Percentiles rank a stretch among this genome's conserved stretches.
These are phyloP conservation scores for Lobophora halterata DNA, from an alignment of 2,888 invertebrate species.

Conservation along the genomic window DNA sequence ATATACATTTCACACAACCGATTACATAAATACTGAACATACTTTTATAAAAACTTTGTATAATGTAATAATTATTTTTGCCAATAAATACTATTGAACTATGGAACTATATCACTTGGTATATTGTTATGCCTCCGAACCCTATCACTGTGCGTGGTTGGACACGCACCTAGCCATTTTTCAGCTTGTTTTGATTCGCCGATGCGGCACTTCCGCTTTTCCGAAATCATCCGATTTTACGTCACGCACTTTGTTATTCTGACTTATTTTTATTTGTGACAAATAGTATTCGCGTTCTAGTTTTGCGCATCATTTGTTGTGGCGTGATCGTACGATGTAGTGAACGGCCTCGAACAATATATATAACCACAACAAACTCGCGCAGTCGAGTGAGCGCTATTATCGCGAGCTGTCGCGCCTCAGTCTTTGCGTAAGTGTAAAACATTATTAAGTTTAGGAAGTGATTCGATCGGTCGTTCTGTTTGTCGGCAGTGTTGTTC, in stretches of 20 bases:
- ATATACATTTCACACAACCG: too few species aligned
- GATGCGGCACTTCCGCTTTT: slow-evolving; percentile 33
- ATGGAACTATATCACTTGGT: too few species aligned
- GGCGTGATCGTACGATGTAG: slow-evolving; percentile 23
- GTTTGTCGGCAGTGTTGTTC: background rate
- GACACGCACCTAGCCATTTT: too few species aligned
- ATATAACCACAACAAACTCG: background rate
- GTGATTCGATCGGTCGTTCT: background rate
- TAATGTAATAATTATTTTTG: too few species aligned
- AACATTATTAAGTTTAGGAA: background rate
- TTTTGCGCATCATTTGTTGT: slow-evolving; percentile 17
- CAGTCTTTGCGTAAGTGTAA: slow-evolving; percentile 2
- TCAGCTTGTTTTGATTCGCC: too few species aligned
- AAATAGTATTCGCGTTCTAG: slow-evolving; percentile 25
- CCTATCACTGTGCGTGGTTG: too few species aligned
- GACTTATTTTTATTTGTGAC: slow-evolving; percentile 57
- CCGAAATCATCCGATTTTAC: slow-evolving; percentile 70
- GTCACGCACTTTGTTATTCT: slow-evolving; percentile 54
- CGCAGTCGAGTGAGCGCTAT: background rate
- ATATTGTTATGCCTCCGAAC: too few species aligned
- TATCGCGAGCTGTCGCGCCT: background rate
- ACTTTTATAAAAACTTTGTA: too few species aligned
- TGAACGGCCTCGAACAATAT: slow-evolving; percentile 11
- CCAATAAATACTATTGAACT: too few species aligned
- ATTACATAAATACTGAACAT: too few species aligned